Percentiles rank a stretch among this genome's conserved stretches.
Conservation (phyloP, 1,140 invertebrate genomes). For the Apis florea region DNA sequence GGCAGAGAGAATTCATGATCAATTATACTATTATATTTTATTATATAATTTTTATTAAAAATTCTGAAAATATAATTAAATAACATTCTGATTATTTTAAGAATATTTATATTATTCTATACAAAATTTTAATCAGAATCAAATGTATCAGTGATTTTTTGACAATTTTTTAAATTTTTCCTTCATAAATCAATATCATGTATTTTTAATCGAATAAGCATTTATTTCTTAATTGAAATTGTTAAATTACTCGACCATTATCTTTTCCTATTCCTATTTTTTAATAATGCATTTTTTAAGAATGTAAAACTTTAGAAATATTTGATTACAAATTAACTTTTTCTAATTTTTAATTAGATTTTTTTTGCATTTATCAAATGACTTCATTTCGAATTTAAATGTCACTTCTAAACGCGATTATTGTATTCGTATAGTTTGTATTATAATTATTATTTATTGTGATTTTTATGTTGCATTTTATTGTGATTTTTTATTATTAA, state of each 20-base stretch:
- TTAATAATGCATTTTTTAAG: slow-evolving; percentile 66
- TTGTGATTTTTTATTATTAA: slow-evolving; percentile 51
- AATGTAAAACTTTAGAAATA: slow-evolving; percentile 59
- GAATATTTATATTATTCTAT: slow-evolving; percentile 33
- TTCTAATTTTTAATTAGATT: slow-evolving; percentile 18
- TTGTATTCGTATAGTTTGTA: slow-evolving; percentile 49
- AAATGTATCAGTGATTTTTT: slow-evolving; percentile 37
- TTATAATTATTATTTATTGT: slow-evolving; percentile 46
- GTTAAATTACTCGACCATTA: slow-evolving; percentile 51
- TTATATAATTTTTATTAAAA: slow-evolving; percentile 6
- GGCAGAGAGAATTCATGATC: slow-evolving; percentile 38
- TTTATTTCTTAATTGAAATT: slow-evolving; percentile 40
- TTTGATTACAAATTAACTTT: slow-evolving; percentile 20
- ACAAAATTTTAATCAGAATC: slow-evolving; percentile 38
- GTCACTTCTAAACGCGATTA: slow-evolving; percentile 43
- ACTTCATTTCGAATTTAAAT: slow-evolving; percentile 39
- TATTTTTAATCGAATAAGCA: slow-evolving; percentile 45
- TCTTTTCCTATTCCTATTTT: slow-evolving; percentile 66
- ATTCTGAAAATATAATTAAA: slow-evolving; percentile 13
- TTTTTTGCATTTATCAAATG: slow-evolving; percentile 33
- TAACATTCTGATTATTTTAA: background rate
- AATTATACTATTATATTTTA: slow-evolving; percentile 36
- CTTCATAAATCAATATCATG: slow-evolving; percentile 33
- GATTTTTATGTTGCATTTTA: slow-evolving; percentile 37
- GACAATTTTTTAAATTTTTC: slow-evolving; percentile 22